A percentile compares a stretch with the other conserved stretches of the same genome.
Conservation (phyloP, 2,797 vertebrate species). For the Paratrypauchen microcephalus region DNA sequence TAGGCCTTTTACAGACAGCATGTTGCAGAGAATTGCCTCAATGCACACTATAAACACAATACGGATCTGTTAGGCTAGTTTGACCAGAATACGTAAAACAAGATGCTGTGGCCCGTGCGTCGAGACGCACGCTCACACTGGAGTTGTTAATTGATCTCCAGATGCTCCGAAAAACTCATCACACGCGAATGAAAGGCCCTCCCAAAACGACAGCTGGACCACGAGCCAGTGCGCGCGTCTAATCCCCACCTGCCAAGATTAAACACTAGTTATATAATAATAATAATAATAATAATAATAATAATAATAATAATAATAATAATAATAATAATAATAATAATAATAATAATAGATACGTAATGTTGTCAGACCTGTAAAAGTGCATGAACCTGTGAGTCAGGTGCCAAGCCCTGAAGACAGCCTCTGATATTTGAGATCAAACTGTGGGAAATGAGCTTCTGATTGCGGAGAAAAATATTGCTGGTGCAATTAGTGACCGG, state of each 20-base stretch:
- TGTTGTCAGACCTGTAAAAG: background rate
- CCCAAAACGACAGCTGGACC: slow-evolving; percentile 68
- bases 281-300: background rate
- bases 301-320: background rate
- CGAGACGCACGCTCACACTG: slow-evolving; percentile 43
- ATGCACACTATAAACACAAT: slow-evolving; percentile 28
- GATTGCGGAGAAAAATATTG: slow-evolving; percentile 62
- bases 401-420: background rate
- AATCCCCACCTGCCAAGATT: slow-evolving; percentile 60
- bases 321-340: background rate
- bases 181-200: slow-evolving; percentile 69
- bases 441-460: slow-evolving; percentile 49
- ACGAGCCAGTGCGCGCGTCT: slow-evolving; percentile 30
- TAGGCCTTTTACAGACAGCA: background rate
- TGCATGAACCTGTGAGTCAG: too few species aligned
- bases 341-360: background rate
- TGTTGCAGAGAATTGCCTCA: background rate
- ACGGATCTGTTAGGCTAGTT: slow-evolving; percentile 23
- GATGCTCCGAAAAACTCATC: slow-evolving; percentile 66
- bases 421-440: slow-evolving; percentile 43
- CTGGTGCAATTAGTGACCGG: slow-evolving; percentile 64
- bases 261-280: slow-evolving; percentile 5
- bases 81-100: slow-evolving; percentile 23
- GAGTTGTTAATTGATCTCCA: slow-evolving; percentile 70
- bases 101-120: slow-evolving; percentile 41